A percentile compares a stretch with the other conserved stretches of the same genome.
Conservation (phyloP, 2,797 vertebrate species). For the Urosaurus nigricauda region DNA sequence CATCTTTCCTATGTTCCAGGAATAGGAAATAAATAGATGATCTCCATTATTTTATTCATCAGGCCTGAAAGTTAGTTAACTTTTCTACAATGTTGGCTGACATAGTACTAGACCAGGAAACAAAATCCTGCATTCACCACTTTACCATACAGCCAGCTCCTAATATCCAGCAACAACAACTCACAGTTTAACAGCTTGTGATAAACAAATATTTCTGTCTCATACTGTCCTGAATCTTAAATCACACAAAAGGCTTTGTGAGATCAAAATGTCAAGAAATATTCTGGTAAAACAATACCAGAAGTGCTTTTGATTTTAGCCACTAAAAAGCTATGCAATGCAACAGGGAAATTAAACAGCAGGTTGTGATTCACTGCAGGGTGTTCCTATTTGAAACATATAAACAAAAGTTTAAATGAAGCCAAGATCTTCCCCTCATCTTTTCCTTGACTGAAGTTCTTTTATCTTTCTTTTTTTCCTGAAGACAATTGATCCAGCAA, state of each 20-base stretch:
- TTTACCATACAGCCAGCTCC: not conserved
- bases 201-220: not conserved
- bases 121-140: not conserved
- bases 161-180: not conserved
- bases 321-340: not conserved
- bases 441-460: not conserved
- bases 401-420: not conserved
- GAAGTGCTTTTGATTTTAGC: not conserved
- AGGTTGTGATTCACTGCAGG: not conserved
- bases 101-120: not conserved
- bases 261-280: not conserved
- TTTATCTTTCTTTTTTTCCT: not conserved
- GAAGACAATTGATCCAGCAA: not conserved
- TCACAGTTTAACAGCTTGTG: not conserved
- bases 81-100: not conserved
- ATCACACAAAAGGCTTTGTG: not conserved
- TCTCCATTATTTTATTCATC: not conserved
- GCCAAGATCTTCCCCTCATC: not conserved
- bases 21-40: constrained; percentile 5
- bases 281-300: not conserved
- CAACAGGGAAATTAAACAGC: not conserved
- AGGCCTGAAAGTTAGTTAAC: not conserved
- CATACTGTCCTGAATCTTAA: not conserved
- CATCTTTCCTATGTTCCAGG: not conserved
- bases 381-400: not conserved